Conservation (phyloP, 2,797 vertebrate species). For the Myotis vivesi region DNA sequence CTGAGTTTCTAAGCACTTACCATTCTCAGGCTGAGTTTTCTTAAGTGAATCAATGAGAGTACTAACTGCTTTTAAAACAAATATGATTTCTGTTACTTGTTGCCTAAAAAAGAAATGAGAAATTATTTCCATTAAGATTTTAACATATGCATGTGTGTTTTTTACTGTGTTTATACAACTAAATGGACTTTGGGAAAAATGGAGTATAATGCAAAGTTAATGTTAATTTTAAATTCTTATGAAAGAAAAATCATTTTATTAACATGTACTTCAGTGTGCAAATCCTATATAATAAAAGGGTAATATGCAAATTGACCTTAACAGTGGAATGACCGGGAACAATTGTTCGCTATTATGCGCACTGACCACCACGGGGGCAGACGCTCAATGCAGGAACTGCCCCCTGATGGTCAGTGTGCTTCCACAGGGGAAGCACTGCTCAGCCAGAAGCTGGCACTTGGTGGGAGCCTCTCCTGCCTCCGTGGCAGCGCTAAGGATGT, state of each 20-base stretch:
- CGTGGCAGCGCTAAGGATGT: too few species aligned
- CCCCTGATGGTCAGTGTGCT: too few species aligned
- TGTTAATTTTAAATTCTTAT: conserved; percentile 36
- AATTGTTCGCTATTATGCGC: too few species aligned
- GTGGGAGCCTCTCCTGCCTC: too few species aligned
- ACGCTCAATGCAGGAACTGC: too few species aligned
- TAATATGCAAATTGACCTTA: too few species aligned
- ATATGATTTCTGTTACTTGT: conserved; percentile 99
- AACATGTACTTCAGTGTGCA: not conserved
- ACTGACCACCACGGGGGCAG: too few species aligned
- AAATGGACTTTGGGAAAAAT: conserved; percentile 32
- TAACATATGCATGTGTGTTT: conserved; percentile 7
- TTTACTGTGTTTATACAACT: conserved; percentile 6
- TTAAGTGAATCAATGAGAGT: conserved; percentile 99
- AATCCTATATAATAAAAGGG: not conserved
- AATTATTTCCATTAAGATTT: conserved; percentile 67
- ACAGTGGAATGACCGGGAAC: too few species aligned
- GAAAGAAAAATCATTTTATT: conserved; percentile 31
- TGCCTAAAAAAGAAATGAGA: conserved; percentile 88
- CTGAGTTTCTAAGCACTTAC: conserved; percentile 86
- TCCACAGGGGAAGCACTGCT: too few species aligned
- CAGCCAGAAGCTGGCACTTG: too few species aligned
- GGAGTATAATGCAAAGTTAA: conserved; percentile 43
- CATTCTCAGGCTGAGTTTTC: conserved; percentile 98
- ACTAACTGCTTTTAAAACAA: conserved; percentile 99